Conservation (phyloP, 2,888 invertebrate species). For the Melanophora roralis region DNA sequence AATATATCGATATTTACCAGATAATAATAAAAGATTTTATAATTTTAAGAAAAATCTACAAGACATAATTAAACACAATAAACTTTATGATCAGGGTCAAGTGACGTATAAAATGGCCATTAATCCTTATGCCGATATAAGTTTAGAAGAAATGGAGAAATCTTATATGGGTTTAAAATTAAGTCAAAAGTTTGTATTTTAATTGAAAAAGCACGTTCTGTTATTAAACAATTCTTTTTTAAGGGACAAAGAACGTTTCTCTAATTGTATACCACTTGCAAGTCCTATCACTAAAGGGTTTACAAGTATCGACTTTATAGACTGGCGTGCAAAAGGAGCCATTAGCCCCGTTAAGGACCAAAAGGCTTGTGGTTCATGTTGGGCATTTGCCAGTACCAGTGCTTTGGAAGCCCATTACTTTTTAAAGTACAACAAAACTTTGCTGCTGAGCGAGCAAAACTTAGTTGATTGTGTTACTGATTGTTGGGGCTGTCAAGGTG, state of each 20-base stretch:
- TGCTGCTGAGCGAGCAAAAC: conserved; percentile 95
- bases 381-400: conserved; percentile 96
- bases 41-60: conserved; percentile 92
- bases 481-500: conserved; percentile 92
- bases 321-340: conserved; percentile 91
- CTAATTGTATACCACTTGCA: neutral
- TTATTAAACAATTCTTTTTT: conserved; percentile 63
- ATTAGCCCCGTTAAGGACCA: conserved; percentile 95
- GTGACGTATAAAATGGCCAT: conserved; percentile 22
- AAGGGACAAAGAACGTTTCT: conserved; percentile 5
- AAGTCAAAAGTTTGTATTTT: neutral
- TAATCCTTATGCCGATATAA: conserved; percentile 29
- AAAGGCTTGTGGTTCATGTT: conserved; percentile 93
- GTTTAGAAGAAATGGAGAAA: conserved; percentile 15
- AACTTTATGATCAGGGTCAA: conserved; percentile 79
- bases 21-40: conserved; percentile 82
- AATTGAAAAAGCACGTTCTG: neutral
- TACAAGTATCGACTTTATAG: conserved; percentile 69
- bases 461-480: conserved; percentile 89
- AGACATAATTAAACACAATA: conserved; percentile 90
- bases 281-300: neutral
- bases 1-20: neutral
- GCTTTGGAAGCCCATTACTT: conserved; percentile 92
- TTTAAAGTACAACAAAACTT: conserved; percentile 84
- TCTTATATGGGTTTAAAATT: conserved; percentile 36